A percentile compares a stretch with the other conserved stretches of the same genome.
Conservation (phyloP, 1,140 invertebrate species). For the Lycorma delicatula region DNA sequence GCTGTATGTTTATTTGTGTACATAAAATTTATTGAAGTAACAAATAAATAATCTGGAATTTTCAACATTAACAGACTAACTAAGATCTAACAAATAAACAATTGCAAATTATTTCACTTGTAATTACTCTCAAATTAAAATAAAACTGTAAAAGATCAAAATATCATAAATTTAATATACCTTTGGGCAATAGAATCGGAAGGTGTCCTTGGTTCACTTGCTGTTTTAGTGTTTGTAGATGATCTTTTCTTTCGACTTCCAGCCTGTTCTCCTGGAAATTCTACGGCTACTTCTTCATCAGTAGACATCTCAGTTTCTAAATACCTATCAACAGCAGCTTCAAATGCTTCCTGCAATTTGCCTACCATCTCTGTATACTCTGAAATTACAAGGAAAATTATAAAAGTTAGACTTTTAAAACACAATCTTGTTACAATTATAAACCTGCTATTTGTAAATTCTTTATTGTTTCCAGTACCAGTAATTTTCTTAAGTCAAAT, state of each 20-base stretch:
- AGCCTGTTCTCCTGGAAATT: conserved; percentile 37
- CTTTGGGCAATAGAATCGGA: neutral
- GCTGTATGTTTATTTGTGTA: too few relatives aligned
- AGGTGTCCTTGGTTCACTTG: neutral
- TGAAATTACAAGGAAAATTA: conserved; percentile 35
- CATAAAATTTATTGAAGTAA: too few relatives aligned
- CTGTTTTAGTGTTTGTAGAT: conserved; percentile 8
- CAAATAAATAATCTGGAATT: too few relatives aligned
- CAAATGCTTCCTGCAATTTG: conserved; percentile 68
- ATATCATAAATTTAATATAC: neutral
- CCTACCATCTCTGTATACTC: conserved; percentile 85
- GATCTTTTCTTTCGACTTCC: conserved; percentile 23
- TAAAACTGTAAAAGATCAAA: too few relatives aligned
- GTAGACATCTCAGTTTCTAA: conserved; percentile 69
- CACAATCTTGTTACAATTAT: neutral
- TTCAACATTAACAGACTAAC: too few relatives aligned
- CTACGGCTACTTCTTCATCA: conserved; percentile 60
- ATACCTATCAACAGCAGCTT: conserved; percentile 67
- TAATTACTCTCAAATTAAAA: too few relatives aligned
- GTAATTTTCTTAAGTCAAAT: too few relatives aligned
- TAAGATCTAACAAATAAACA: too few relatives aligned
- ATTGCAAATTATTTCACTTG: too few relatives aligned
- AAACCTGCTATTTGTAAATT: neutral
- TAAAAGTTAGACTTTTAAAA: neutral
- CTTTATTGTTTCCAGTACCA: neutral